Evolutionary conservation across 2,113 vertebrate genomes (phyloP), one percentile per base, ranked within the genome.

Genomic region (Pelecanus crispus): DNA sequence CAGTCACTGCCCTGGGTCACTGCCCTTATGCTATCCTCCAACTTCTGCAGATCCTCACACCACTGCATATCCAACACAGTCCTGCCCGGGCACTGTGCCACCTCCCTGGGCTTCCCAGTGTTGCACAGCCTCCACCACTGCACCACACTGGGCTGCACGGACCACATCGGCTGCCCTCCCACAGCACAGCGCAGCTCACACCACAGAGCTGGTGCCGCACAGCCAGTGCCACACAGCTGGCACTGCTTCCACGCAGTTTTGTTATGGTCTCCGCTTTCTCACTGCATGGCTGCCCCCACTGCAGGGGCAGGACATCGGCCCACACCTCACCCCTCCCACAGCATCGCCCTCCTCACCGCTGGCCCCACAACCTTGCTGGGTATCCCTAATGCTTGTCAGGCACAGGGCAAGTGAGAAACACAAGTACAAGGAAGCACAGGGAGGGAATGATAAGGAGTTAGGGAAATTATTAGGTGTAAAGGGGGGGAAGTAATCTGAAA

Each of bases 191-290:
- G 2, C 11, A 3, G 66, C 31, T 59, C 81, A 16, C 8, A 7
- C 58, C 6, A 0, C 20, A 11, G 22, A 49, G 40, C 55, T 5
- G 1, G 62, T 31, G 24, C 26, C 5, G 0, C 15, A 7, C 28
- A 34, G 42, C 56, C 8, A 2, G 62, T 25, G 16, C 20, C 10
- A 1, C 66, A 10, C 56, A 36, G 24, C 31, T 28, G 3, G 61
- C 2, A 15, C 29, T 2, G 2, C 26, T 67, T 32, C 58, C 85
- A n/a, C 0, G 1, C 4, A 0, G 22, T 45, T 40, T n/a, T 71
- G 4, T n/a, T 10, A 24, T 0, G 0, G 31, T 13, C 55, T 70
- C 68, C 63, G 14, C 22, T 31, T 68, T 66, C 50, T 21, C 42
- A 5, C 56, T 17, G 32, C 68, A 31, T 6, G 5, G 24, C 49